phyloP scores from a whole-genome alignment of 2,113 vertebrate genomes.

The Etheostoma cragini region DNA sequence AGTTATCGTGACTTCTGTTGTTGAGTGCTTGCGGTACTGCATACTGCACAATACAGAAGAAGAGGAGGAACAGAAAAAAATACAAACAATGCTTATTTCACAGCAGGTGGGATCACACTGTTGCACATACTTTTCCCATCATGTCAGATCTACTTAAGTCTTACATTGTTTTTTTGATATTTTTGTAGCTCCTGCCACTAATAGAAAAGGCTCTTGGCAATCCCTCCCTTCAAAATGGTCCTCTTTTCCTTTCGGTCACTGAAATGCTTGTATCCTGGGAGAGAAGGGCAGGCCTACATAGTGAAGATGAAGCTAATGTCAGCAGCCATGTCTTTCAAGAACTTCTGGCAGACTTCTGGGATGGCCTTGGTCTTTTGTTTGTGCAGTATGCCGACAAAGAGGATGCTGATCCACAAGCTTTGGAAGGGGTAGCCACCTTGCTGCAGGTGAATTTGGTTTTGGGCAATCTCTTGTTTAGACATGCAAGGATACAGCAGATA shows the following conservation, averaged over 20 bases:
- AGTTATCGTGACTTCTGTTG: slow-evolving; percentile 86
- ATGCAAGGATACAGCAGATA: slow-evolving; percentile 5
- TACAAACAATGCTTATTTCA: slow-evolving; percentile 89
- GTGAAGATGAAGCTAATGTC: slow-evolving; percentile 40
- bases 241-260: slow-evolving; percentile 88
- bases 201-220: slow-evolving; percentile 85
- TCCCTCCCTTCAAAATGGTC: slow-evolving; percentile 86
- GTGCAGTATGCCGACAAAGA: slow-evolving; percentile 81
- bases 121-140: background rate
- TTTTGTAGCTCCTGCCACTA: slow-evolving; percentile 89
- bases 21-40: slow-evolving; percentile 92
- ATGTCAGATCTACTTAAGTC: background rate
- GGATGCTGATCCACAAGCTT: slow-evolving; percentile 81
- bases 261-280: slow-evolving; percentile 93
- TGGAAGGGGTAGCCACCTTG: slow-evolving; percentile 88
- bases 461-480: background rate
- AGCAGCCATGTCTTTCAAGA: slow-evolving; percentile 79
- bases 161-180: slow-evolving; percentile 11
- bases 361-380: slow-evolving; percentile 86
- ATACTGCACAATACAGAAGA: slow-evolving; percentile 84
- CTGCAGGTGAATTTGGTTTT: slow-evolving; percentile 78
- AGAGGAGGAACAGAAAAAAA: slow-evolving; percentile 77
- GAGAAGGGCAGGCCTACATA: slow-evolving; percentile 80
- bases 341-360: slow-evolving; percentile 90
- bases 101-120: slow-evolving; percentile 86